These are phyloP conservation scores for Orthosia gracilis DNA, from an alignment of 2,888 invertebrate species.

Conservation along the genomic window DNA sequence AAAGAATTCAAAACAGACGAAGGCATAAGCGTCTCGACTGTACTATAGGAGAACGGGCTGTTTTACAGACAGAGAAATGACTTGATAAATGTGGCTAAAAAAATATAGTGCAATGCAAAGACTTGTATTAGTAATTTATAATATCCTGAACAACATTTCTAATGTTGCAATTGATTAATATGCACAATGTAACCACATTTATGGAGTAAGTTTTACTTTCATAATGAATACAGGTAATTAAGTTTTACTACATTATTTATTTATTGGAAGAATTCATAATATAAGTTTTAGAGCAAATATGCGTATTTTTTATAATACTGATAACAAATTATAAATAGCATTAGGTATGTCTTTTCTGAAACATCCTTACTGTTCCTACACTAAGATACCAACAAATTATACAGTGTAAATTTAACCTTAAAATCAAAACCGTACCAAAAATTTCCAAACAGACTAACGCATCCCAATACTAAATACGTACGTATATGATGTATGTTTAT, in stretches of 20 bases:
- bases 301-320: not conserved
- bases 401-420: not conserved
- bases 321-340: not conserved
- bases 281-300: not conserved
- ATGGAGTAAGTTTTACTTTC: not conserved
- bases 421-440: conserved; percentile 12
- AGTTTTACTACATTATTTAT: too few relatives aligned
- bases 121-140: conserved; percentile 12
- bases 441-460: conserved; percentile 20
- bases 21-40: not conserved
- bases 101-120: conserved; percentile 6
- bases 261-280: too few relatives aligned
- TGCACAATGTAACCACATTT: not conserved
- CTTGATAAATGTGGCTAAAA: conserved; percentile 29
- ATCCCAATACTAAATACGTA: conserved; percentile 46
- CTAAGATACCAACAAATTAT: not conserved
- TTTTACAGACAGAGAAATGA: conserved; percentile 6
- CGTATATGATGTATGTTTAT: conserved; percentile 84
- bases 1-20: not conserved
- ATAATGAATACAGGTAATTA: not conserved
- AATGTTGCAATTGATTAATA: conserved; percentile 1
- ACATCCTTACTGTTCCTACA: not conserved
- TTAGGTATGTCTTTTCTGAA: not conserved
- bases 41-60: not conserved
- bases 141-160: conserved; percentile 14